Evolutionary conservation across 2,888 invertebrate genomes (phyloP).

Genomic region (Perizoma flavofasciatum): DNA sequence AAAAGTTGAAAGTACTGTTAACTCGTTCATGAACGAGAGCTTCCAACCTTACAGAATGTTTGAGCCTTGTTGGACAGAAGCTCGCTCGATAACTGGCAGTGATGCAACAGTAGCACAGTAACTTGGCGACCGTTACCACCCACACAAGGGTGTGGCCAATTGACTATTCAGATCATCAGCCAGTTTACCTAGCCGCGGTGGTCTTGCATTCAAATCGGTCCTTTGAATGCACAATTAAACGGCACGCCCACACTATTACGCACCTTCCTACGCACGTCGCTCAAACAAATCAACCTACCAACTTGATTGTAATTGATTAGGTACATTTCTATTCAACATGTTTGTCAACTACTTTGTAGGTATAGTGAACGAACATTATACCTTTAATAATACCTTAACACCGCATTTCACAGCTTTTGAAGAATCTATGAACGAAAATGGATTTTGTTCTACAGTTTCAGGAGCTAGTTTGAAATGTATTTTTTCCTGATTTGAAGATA

Average conservation of each 20-base stretch:
- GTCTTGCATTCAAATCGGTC: conserved; percentile 14
- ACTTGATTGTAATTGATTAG: conserved; percentile 25
- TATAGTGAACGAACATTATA: too few relatives aligned
- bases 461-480: too few relatives aligned
- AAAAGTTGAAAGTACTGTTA: too few relatives aligned
- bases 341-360: conserved; percentile 6
- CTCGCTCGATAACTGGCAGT: background rate
- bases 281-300: conserved; percentile 22
- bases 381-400: too few relatives aligned
- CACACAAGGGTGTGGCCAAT: conserved; percentile 23
- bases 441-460: too few relatives aligned
- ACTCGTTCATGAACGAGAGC: too few relatives aligned
- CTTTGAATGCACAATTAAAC: conserved; percentile 28
- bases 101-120: background rate
- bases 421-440: too few relatives aligned
- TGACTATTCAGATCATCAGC: conserved; percentile 22
- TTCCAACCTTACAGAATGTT: too few relatives aligned
- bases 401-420: too few relatives aligned
- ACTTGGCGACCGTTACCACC: background rate
- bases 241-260: conserved; percentile 26
- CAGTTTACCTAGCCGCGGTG: conserved; percentile 9
- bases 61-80: too few relatives aligned
- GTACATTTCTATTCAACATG: background rate
- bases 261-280: conserved; percentile 20
- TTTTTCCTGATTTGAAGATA: too few relatives aligned